Evolutionary conservation across 2,888 invertebrate species (phyloP), one percentile per base, ranked within the genome.

Genomic region (Mesorhabditis belari): DNA sequence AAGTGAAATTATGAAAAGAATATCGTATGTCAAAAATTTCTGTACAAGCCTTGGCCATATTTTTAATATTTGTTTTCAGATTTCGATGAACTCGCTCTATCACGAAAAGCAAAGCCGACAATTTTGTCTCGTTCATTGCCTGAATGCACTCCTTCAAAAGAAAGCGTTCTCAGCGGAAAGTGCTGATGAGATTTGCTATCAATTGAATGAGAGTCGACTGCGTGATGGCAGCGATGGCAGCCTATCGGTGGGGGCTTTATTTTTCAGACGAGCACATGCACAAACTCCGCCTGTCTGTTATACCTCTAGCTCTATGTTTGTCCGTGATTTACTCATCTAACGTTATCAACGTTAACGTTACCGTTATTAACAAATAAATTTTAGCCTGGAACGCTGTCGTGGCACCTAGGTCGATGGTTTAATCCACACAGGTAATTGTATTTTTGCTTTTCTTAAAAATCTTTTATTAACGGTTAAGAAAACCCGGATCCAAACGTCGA

Each of bases 51-150:
- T 35, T 57, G 51, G 57, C 23, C 9, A n/a, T 25, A 49, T 27
- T 27, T 3, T 29, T 57, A 51, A 28, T 57, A 23, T 4, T 28
- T 25, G 57, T 57, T 56, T 9, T 44, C 44, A 19, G 29, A 50
- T 5, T 24, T 53, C 26, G 53, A 51, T 58, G 44, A n/a, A 35
- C 44, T 9, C 44, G 25, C 49, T 77, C 44, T 79, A 77, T 57
- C 79, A 79, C 59, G 79, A 79, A 57, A 68, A 66, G 52, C 79
- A 79, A 60, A 60, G 62, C 9, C 62, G 67, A 12, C 78, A 79
- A 60, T 64, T 74, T 60, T 79, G 79, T 55, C 68, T 79, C 4
- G 66, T 79, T 19, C 79, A 79, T 59, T 62, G 78, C 0, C 63
- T 79, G 60, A 79, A 79, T 61, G 74, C 76, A 49, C 69, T 79